Conservation (phyloP, 64 coral and sea anemone species). For the Porites lutea region DNA sequence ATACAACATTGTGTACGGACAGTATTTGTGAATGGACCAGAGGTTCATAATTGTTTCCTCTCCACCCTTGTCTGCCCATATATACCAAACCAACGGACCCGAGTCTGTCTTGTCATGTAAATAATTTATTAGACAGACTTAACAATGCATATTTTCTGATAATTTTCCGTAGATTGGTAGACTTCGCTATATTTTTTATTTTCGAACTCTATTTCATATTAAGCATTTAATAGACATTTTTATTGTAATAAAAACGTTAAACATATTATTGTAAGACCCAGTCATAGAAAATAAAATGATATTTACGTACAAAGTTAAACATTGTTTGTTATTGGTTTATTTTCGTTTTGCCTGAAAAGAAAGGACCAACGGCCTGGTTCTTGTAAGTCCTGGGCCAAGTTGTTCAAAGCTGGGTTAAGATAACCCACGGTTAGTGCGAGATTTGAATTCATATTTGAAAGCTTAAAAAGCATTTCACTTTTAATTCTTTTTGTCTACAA, state of each 20-base stretch:
- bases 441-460: no score
- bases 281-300: conserved; percentile 69
- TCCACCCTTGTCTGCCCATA: conserved; percentile 23
- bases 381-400: neutral
- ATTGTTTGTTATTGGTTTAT: neutral
- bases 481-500: no score
- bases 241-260: conserved; percentile 59
- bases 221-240: conserved; percentile 71
- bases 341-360: neutral
- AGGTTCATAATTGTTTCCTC: conserved; percentile 14
- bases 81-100: conserved; percentile 16
- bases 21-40: conserved; percentile 49
- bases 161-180: conserved; percentile 58
- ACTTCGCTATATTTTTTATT: conserved; percentile 63
- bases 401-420: no score
- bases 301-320: conserved; percentile 62
- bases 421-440: no score
- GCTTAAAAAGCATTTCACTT: no score
- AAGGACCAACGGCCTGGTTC: no score
- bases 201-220: conserved; percentile 52
- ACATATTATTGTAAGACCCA: conserved; percentile 67
- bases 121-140: conserved; percentile 65
- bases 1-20: neutral
- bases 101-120: conserved; percentile 41
- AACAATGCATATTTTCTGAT: conserved; percentile 54